Percentiles rank a stretch among this genome's conserved stretches.
Conservation (phyloP, 2,797 vertebrate species). For the Decapterus maruadsi region DNA sequence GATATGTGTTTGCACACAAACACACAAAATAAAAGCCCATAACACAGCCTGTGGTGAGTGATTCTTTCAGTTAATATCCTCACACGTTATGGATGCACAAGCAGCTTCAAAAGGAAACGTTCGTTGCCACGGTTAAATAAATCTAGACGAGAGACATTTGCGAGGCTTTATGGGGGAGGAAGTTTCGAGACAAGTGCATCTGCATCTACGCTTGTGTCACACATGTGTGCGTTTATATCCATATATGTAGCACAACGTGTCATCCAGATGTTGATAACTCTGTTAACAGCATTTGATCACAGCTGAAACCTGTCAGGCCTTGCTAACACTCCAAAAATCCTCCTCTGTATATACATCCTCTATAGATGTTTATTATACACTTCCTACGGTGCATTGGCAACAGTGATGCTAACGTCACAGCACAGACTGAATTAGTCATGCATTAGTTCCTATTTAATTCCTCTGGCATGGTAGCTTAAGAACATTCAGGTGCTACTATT, state of each 20-base stretch:
- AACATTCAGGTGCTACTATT: neutral
- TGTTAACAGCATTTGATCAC: slow-evolving; percentile 54
- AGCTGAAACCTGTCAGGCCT: slow-evolving; percentile 7
- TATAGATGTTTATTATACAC: neutral
- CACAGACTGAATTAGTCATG: neutral
- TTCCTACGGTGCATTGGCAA: too few relatives aligned
- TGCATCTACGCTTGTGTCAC: neutral
- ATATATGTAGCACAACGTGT: slow-evolving; percentile 27
- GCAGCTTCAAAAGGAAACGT: slow-evolving; percentile 36
- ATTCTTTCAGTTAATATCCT: slow-evolving; percentile 15
- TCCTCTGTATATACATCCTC: slow-evolving; percentile 1
- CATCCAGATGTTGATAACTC: slow-evolving; percentile 60
- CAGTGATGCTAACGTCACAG: neutral
- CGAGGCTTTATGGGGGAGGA: slow-evolving; percentile 34
- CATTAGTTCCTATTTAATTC: neutral
- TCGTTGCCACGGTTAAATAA: slow-evolving; percentile 7
- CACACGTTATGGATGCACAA: slow-evolving; percentile 20
- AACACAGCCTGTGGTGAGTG: slow-evolving; percentile 6
- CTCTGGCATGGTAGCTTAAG: neutral
- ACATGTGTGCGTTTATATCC: slow-evolving; percentile 16
- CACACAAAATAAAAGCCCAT: neutral
- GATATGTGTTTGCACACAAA: slow-evolving; percentile 31
- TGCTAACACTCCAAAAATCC: neutral
- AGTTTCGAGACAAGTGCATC: slow-evolving; percentile 22
- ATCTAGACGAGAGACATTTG: slow-evolving; percentile 5